phyloP scores from a whole-genome alignment of 1,140 invertebrate genomes.

The Drosophila novamexicana region DNA sequence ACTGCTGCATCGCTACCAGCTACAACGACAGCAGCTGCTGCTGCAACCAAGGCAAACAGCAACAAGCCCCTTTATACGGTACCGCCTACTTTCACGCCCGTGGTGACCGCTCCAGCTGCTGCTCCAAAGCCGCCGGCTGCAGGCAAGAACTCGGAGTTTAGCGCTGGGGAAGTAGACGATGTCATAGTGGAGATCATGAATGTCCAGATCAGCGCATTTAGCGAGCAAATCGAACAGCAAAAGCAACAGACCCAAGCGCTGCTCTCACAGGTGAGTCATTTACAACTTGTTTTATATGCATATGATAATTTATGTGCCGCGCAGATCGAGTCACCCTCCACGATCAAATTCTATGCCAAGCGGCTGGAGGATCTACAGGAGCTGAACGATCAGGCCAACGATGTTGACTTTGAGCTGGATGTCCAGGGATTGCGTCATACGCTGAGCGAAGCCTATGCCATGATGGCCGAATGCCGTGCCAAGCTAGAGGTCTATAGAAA shows the following conservation, averaged over 20 bases:
- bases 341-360: conserved; percentile 85
- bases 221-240: conserved; percentile 87
- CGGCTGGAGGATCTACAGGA: conserved; percentile 85
- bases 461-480: conserved; percentile 87
- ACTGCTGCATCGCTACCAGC: conserved; percentile 3
- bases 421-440: conserved; percentile 86
- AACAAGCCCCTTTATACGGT: conserved; percentile 76
- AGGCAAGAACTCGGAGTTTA: conserved; percentile 8
- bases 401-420: conserved; percentile 81
- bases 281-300: background rate
- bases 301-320: background rate
- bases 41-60: background rate
- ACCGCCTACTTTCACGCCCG: conserved; percentile 64
- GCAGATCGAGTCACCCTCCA: conserved; percentile 85
- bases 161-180: conserved; percentile 47
- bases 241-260: conserved; percentile 85
- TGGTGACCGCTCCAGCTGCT: conserved; percentile 2
- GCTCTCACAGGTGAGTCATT: conserved; percentile 84
- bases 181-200: conserved; percentile 79
- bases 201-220: conserved; percentile 87
- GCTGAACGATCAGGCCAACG: conserved; percentile 85
- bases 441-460: conserved; percentile 87
- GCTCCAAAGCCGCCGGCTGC: background rate
- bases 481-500: conserved; percentile 85
- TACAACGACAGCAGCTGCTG: background rate